Evolutionary conservation across 2,113 vertebrate genomes (phyloP).

Genomic region (Gallinago paraguaiae): DNA sequence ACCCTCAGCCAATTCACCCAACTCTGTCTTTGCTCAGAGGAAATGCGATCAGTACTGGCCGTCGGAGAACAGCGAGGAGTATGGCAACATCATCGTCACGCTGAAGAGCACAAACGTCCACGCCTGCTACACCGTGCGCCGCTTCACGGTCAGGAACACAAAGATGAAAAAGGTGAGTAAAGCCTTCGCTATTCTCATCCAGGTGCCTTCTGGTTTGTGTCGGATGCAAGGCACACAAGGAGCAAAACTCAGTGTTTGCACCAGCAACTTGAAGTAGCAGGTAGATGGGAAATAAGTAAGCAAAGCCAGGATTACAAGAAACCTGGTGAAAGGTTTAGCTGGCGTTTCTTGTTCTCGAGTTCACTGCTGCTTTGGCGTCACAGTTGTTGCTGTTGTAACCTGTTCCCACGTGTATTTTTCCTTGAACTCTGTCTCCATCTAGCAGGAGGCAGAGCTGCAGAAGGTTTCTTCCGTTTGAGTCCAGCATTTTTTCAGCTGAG

Average conservation of each 20-base stretch:
- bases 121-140: constrained; percentile 94
- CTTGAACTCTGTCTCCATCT: constrained; percentile 22
- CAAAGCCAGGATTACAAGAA: neutral
- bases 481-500: neutral
- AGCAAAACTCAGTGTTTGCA: neutral
- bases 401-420: neutral
- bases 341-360: neutral
- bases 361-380: neutral
- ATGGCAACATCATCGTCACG: constrained; percentile 93
- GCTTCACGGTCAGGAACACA: constrained; percentile 90
- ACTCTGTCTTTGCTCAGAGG: constrained; percentile 78
- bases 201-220: neutral
- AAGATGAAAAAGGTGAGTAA: constrained; percentile 92
- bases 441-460: constrained; percentile 11
- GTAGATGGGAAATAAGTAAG: neutral
- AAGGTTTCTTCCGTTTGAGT: neutral
- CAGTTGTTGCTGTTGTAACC: neutral
- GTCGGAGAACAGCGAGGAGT: constrained; percentile 93
- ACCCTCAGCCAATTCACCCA: neutral
- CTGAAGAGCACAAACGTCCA: constrained; percentile 94
- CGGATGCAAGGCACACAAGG: neutral
- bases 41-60: constrained; percentile 99
- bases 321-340: neutral
- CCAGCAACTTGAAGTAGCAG: neutral
- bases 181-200: neutral